Evolutionary conservation across 1,140 invertebrate genomes (phyloP).

Genomic region (Episyrphus balteatus): DNA sequence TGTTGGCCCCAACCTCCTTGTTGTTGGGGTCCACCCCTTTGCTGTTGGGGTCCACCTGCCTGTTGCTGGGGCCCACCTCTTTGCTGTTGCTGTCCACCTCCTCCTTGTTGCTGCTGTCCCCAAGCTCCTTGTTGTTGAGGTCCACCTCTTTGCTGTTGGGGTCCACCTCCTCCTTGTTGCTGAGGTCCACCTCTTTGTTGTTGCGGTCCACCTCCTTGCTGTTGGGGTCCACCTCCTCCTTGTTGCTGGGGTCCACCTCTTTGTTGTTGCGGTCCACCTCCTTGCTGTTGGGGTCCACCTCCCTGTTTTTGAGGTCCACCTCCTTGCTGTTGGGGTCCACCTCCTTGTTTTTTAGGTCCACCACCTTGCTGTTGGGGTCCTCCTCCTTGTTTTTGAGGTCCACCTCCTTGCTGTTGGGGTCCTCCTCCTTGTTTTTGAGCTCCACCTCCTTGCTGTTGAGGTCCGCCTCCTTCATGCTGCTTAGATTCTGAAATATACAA

Average conservation of each 20-base stretch:
- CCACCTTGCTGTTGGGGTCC: no score
- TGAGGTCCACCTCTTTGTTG: background rate
- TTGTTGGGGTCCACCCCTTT: background rate
- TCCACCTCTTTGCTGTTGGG: constrained; percentile 1
- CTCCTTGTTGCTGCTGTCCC: constrained; percentile 4
- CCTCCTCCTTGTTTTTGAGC: no score
- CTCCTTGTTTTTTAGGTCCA: no score
- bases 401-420: no score
- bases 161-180: constrained; percentile 4
- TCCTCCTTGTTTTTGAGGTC: no score
- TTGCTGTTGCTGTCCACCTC: constrained; percentile 7
- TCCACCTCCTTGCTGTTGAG: no score
- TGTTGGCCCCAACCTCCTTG: background rate
- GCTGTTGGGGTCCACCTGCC: background rate
- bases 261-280: background rate
- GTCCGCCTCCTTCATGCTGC: no score
- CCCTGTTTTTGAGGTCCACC: no score
- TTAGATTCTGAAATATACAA: no score
- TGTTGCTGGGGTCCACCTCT: constrained; percentile 4
- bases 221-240: background rate
- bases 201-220: background rate
- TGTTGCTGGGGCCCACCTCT: constrained; percentile 1
- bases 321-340: no score
- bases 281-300: no score
- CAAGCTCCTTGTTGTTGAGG: constrained; percentile 3